Conservation (phyloP, 2,888 invertebrate genomes). For the Malthinus flaveolus region DNA sequence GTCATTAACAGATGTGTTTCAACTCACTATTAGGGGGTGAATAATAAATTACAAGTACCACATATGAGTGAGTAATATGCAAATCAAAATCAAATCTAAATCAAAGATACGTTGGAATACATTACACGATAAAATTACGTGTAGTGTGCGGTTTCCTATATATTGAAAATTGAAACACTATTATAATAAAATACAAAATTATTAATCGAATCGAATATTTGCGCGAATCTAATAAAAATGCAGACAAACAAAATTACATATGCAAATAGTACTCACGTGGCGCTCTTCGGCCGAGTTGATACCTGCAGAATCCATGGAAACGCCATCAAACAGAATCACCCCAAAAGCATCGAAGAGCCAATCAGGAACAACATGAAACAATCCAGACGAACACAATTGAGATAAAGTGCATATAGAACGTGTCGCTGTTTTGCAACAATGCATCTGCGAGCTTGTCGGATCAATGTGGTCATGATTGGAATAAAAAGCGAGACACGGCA, state of each 20-base stretch:
- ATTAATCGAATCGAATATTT: too few relatives aligned
- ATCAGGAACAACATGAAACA: constrained; percentile 58
- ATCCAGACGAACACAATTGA: constrained; percentile 54
- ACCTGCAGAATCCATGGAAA: constrained; percentile 52
- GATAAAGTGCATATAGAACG: constrained; percentile 50
- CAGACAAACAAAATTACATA: constrained; percentile 19
- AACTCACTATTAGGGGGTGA: too few relatives aligned
- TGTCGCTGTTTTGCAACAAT: constrained; percentile 45
- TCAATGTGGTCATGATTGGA: constrained; percentile 47
- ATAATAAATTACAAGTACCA: too few relatives aligned
- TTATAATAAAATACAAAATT: too few relatives aligned
- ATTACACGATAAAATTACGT: too few relatives aligned
- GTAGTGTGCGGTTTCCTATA: too few relatives aligned
- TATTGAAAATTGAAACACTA: too few relatives aligned
- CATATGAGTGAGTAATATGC: too few relatives aligned
- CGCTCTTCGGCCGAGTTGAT: constrained; percentile 67
- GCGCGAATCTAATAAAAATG: background rate
- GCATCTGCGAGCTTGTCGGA: constrained; percentile 46
- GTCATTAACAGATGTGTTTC: too few relatives aligned
- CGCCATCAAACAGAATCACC: constrained; percentile 40
- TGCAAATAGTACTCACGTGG: constrained; percentile 60
- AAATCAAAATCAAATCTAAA: too few relatives aligned
- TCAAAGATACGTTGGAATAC: too few relatives aligned
- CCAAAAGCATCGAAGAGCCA: constrained; percentile 38
- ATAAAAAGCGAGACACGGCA: constrained; percentile 48